These are phyloP conservation scores for Callipepla squamata DNA, from an alignment of 2,113 vertebrate species.

Conservation along the genomic window DNA sequence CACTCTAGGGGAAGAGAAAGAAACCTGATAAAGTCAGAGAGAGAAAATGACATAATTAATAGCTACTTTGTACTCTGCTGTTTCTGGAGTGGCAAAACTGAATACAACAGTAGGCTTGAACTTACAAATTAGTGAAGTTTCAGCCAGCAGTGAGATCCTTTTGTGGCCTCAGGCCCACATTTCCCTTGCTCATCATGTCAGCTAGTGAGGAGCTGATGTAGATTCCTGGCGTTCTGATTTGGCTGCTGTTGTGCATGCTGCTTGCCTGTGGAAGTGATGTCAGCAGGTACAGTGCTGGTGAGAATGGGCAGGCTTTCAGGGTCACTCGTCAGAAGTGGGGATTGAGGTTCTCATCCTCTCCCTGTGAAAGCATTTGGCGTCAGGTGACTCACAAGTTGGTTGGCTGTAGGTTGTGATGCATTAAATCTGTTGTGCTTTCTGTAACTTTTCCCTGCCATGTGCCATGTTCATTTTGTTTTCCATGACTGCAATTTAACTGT, in stretches of 20 bases:
- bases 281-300: neutral
- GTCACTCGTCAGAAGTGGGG: accelerated
- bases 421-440: neutral
- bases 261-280: neutral
- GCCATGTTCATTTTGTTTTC: neutral
- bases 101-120: accelerated
- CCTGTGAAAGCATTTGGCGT: accelerated
- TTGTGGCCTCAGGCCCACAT: neutral
- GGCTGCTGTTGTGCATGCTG: accelerated
- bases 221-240: neutral
- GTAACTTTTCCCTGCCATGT: neutral
- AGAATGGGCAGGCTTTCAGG: neutral
- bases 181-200: neutral
- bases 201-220: neutral
- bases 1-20: neutral
- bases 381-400: neutral
- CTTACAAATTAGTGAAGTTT: neutral
- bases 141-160: accelerated
- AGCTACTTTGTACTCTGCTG: neutral
- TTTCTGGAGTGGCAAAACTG: neutral
- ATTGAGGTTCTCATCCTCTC: neutral
- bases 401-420: neutral
- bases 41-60: neutral
- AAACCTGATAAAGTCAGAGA: neutral
- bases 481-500: neutral